phyloP scores from a whole-genome alignment of 2,797 vertebrate genomes.

The Myotis planiceps region DNA sequence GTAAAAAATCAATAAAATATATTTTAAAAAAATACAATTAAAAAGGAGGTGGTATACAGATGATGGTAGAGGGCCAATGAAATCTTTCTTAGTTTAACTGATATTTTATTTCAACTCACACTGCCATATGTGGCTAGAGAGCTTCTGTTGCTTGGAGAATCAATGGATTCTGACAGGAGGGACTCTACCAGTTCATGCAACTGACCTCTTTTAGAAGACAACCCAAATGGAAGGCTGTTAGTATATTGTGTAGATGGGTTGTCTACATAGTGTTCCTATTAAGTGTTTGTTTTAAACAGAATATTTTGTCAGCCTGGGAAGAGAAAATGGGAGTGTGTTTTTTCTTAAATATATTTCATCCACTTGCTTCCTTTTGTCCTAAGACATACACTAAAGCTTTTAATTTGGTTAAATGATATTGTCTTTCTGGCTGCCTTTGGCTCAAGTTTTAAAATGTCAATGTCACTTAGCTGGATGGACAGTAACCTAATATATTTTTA shows the following conservation, averaged over 20 bases:
- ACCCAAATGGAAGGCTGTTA: slow-evolving; percentile 3
- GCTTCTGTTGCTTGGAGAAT: slow-evolving; percentile 43
- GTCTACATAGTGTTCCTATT: slow-evolving; percentile 18
- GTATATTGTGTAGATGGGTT: neutral
- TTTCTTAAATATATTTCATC: slow-evolving; percentile 30
- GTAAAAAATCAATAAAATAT: no score
- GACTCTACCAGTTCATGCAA: neutral
- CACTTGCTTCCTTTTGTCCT: slow-evolving; percentile 43
- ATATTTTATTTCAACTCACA: slow-evolving; percentile 48
- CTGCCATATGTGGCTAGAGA: slow-evolving; percentile 4
- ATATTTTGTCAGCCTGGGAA: slow-evolving; percentile 37
- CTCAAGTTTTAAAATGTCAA: slow-evolving; percentile 49
- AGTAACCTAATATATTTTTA: slow-evolving; percentile 52
- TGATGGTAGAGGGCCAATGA: neutral
- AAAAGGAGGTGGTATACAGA: neutral
- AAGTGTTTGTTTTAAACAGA: slow-evolving; percentile 42
- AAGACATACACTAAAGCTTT: slow-evolving; percentile 11
- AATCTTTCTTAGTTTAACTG: slow-evolving; percentile 33
- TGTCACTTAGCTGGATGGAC: slow-evolving; percentile 18
- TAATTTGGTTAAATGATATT: slow-evolving; percentile 49
- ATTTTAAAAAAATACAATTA: no score
- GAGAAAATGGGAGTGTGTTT: slow-evolving; percentile 7
- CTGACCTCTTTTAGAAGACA: slow-evolving; percentile 49
- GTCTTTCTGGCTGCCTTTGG: slow-evolving; percentile 26
- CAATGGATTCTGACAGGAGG: slow-evolving; percentile 46